A percentile compares a stretch with the other conserved stretches of the same genome.
Evolutionary conservation across 2,888 invertebrate species (phyloP).

Genomic region (Epinotia bilunana): DNA sequence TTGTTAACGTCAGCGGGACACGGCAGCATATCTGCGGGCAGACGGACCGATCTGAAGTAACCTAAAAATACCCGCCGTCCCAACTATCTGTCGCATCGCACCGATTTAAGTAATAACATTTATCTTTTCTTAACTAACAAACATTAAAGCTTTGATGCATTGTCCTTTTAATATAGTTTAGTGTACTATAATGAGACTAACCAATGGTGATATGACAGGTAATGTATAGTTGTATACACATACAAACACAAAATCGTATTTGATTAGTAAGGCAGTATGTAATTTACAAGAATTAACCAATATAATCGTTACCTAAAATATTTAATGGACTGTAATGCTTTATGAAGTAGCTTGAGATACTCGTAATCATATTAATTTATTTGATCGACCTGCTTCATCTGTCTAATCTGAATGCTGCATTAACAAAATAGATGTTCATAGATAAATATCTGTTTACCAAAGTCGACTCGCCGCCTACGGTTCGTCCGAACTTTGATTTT

Average conservation of each 20-base stretch:
- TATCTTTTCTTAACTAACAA: constrained; percentile 67
- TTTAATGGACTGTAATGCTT: background rate
- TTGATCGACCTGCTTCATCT: constrained; percentile 2
- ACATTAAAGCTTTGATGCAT: constrained; percentile 52
- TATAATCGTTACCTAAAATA: background rate
- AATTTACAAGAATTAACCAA: too few species aligned
- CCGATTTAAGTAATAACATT: constrained; percentile 74
- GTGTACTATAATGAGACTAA: background rate
- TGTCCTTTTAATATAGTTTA: constrained; percentile 58
- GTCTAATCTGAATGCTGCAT: constrained; percentile 62
- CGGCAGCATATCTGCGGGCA: constrained; percentile 58
- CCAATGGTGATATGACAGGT: background rate
- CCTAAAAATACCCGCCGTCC: constrained; percentile 71
- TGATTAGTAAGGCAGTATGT: background rate
- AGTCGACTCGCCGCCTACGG: constrained; percentile 62
- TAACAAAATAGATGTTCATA: constrained; percentile 65
- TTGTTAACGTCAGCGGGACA: constrained; percentile 77
- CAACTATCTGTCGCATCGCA: constrained; percentile 67
- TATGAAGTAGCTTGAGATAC: background rate
- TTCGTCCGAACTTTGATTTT: constrained; percentile 35
- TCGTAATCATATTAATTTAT: constrained; percentile 20
- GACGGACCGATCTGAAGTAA: constrained; percentile 63
- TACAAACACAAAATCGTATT: background rate
- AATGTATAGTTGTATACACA: background rate
- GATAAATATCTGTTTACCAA: constrained; percentile 58